These are phyloP conservation scores for Creontiades dilutus DNA, from an alignment of 2,888 invertebrate species.

Conservation along the genomic window DNA sequence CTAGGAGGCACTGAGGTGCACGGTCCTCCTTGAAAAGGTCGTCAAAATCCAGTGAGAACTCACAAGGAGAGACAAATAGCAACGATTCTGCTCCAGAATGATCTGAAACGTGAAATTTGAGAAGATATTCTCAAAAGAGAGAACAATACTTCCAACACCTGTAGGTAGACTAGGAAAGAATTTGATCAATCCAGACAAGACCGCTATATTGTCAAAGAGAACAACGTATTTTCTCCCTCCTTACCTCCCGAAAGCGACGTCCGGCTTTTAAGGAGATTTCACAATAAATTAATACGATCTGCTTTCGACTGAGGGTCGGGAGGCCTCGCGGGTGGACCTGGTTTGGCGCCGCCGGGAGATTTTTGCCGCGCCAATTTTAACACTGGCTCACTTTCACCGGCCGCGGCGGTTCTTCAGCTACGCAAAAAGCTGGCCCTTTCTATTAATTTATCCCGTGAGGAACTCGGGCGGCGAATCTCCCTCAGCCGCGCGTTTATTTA, in stretches of 20 bases:
- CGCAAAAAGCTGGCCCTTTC: conserved; percentile 66
- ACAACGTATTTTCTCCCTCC: too few species aligned
- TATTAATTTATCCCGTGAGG: conserved; percentile 2
- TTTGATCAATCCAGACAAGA: too few species aligned
- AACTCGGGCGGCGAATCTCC: background rate
- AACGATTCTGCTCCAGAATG: too few species aligned
- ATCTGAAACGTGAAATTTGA: too few species aligned
- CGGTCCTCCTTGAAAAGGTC: too few species aligned
- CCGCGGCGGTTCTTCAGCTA: conserved; percentile 45
- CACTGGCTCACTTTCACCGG: conserved; percentile 61
- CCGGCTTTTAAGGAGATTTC: conserved; percentile 12
- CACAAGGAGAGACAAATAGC: too few species aligned
- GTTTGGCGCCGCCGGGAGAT: conserved; percentile 23
- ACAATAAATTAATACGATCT: conserved; percentile 35
- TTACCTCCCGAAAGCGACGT: background rate
- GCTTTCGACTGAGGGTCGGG: conserved; percentile 49
- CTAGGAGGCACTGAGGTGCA: too few species aligned
- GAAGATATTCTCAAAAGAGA: too few species aligned
- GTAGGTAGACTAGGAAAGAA: too few species aligned
- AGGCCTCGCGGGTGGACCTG: background rate
- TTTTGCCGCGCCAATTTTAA: conserved; percentile 43
- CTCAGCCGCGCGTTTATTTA: background rate
- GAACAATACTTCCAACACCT: too few species aligned
- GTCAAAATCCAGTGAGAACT: too few species aligned
- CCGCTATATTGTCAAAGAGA: too few species aligned